Evolutionary conservation across 30 jellyfish, hydroid and myxozoan species (phyloP).

Genomic region (Morbakka virulenta): DNA sequence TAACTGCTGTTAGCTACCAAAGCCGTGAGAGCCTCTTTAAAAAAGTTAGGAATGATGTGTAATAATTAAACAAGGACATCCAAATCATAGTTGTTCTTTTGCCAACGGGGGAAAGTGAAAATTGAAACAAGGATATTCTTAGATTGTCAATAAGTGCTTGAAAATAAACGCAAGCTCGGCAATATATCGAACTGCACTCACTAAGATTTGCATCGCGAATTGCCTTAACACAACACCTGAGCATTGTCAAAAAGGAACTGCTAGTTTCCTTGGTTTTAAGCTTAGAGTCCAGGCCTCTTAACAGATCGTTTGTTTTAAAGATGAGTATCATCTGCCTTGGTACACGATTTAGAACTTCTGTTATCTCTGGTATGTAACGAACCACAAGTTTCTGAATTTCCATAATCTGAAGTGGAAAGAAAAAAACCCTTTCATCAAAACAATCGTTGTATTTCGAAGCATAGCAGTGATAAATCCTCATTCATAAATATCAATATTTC

Average conservation of each 20-base stretch:
- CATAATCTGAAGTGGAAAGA: constrained; percentile 50
- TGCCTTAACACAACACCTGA: constrained; percentile 85
- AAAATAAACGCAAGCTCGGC: constrained; percentile 8
- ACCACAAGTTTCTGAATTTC: constrained; percentile 76
- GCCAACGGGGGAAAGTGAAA: constrained; percentile 13
- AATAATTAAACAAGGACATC: too few relatives aligned
- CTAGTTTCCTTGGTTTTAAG: constrained; percentile 67
- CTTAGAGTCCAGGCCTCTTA: constrained; percentile 82
- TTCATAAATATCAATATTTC: too few relatives aligned
- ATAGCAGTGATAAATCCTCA: too few relatives aligned
- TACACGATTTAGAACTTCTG: constrained; percentile 68
- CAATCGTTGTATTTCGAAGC: too few relatives aligned
- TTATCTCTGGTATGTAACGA: constrained; percentile 71
- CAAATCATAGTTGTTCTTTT: background rate
- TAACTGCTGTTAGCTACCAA: too few relatives aligned
- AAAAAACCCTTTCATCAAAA: too few relatives aligned
- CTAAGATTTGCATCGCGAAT: constrained; percentile 51
- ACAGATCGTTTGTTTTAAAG: constrained; percentile 83
- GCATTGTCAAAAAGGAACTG: constrained; percentile 68
- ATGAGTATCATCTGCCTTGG: constrained; percentile 91
- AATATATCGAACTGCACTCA: constrained; percentile 14
- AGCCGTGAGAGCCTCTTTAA: too few relatives aligned
- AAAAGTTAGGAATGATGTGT: too few relatives aligned
- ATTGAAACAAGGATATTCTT: constrained; percentile 42
- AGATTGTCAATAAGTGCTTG: constrained; percentile 43